Conservation (phyloP, 2,797 vertebrate species). For the Cephalopachus bancanus region DNA sequence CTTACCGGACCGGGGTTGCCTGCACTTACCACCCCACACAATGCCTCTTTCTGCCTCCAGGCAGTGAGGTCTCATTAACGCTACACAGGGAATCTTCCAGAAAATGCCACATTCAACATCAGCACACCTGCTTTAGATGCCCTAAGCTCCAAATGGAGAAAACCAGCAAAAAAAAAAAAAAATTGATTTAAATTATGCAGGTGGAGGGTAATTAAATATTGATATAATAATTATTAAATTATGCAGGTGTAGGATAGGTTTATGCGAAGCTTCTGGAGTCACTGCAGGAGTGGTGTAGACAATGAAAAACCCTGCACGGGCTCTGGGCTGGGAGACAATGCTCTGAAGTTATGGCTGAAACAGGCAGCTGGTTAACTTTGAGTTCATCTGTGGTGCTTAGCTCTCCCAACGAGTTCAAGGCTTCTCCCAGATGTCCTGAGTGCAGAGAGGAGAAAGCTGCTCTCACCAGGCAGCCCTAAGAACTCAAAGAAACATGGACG, state of each 20-base stretch:
- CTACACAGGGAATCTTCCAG: conserved; percentile 80
- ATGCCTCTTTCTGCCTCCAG: conserved; percentile 47
- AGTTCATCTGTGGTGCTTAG: neutral
- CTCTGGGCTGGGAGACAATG: conserved; percentile 71
- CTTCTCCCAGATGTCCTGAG: neutral
- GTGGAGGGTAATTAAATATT: conserved; percentile 87
- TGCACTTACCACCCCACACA: conserved; percentile 28
- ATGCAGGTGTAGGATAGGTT: conserved; percentile 85
- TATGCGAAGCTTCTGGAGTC: conserved; percentile 85
- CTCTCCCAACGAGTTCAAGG: conserved; percentile 35
- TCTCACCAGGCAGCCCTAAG: neutral
- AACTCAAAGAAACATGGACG: neutral
- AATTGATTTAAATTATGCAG: conserved; percentile 87
- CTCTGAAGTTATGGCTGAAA: conserved; percentile 75
- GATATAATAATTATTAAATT: conserved; percentile 88
- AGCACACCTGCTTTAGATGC: conserved; percentile 82
- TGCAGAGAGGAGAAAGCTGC: neutral
- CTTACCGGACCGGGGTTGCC: conserved; percentile 55
- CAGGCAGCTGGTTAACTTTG: conserved; percentile 76
- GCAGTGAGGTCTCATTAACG: conserved; percentile 69
- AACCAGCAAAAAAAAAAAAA: conserved; percentile 73
- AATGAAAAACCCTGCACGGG: conserved; percentile 85
- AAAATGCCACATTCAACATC: conserved; percentile 76
- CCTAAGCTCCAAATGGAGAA: conserved; percentile 83
- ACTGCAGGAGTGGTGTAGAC: conserved; percentile 80